Conservation (phyloP, 2,888 invertebrate species). For the Furcula furcula region DNA sequence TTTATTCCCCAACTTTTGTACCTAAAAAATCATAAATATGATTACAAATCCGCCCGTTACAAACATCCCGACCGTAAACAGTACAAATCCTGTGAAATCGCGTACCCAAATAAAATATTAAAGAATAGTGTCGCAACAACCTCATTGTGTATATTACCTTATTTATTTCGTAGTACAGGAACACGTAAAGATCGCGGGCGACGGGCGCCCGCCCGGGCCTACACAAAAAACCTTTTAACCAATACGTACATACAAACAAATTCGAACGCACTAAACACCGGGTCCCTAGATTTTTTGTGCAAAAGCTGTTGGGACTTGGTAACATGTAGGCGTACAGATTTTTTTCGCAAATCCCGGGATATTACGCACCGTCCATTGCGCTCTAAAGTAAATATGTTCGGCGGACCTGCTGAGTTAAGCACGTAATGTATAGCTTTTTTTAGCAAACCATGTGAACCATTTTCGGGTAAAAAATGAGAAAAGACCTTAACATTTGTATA, state of each 20-base stretch:
- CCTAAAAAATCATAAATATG: too few relatives aligned
- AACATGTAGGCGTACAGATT: slow-evolving; percentile 14
- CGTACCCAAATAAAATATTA: slow-evolving; percentile 11
- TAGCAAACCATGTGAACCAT: too few relatives aligned
- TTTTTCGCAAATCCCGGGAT: slow-evolving; percentile 11
- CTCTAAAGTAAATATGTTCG: background rate
- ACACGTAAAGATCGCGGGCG: slow-evolving; percentile 14
- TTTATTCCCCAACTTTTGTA: too few relatives aligned
- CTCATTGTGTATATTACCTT: slow-evolving; percentile 10
- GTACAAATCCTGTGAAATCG: background rate
- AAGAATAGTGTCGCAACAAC: slow-evolving; percentile 7
- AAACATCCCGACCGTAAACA: background rate
- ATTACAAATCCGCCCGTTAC: too few relatives aligned
- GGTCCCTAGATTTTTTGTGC: slow-evolving; percentile 21
- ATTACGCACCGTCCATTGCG: slow-evolving; percentile 3
- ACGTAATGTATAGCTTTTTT: background rate
- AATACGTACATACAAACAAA: slow-evolving; percentile 25
- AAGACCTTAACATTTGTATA: too few relatives aligned
- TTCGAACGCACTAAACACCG: slow-evolving; percentile 15
- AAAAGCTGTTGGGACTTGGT: slow-evolving; percentile 13
- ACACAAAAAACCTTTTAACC: slow-evolving; percentile 33
- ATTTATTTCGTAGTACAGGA: slow-evolving; percentile 19
- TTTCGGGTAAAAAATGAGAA: too few relatives aligned
- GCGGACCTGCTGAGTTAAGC: background rate
- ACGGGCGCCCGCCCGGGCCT: background rate